A percentile compares a stretch with the other conserved stretches of the same genome.
phyloP scores from a whole-genome alignment of 2,888 invertebrate genomes.

The Neelides folsomi region DNA sequence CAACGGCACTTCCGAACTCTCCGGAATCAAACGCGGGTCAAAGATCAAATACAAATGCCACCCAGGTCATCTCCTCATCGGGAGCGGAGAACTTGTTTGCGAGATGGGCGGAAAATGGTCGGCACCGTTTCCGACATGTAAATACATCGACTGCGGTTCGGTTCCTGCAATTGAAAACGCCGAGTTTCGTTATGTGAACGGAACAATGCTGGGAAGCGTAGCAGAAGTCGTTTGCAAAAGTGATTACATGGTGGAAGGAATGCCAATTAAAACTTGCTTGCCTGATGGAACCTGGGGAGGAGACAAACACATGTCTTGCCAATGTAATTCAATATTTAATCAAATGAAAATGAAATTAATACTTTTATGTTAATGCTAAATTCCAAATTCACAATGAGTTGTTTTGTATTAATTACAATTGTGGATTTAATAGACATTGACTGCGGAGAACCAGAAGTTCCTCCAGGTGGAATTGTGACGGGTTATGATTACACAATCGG shows the following conservation, averaged over 20 bases:
- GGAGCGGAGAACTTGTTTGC: slow-evolving; percentile 56
- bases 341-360: too few species aligned
- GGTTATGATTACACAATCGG: slow-evolving; percentile 81
- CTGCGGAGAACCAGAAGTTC: slow-evolving; percentile 74
- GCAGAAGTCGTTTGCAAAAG: slow-evolving; percentile 66
- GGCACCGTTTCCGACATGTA: slow-evolving; percentile 59
- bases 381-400: too few species aligned
- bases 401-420: too few species aligned
- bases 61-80: slow-evolving; percentile 69
- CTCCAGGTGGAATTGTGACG: slow-evolving; percentile 70
- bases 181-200: slow-evolving; percentile 55
- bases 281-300: slow-evolving; percentile 11
- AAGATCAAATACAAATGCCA: slow-evolving; percentile 68
- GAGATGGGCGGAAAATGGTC: slow-evolving; percentile 74
- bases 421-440: slow-evolving; percentile 67
- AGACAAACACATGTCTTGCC: too few species aligned
- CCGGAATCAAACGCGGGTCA: slow-evolving; percentile 64
- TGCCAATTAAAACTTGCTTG: slow-evolving; percentile 7
- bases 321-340: too few species aligned
- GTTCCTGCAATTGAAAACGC: slow-evolving; percentile 68
- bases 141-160: slow-evolving; percentile 73
- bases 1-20: background rate
- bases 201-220: slow-evolving; percentile 65
- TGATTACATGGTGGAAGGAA: slow-evolving; percentile 11
- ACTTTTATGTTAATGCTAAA: too few species aligned